Conservation (phyloP, 2,888 invertebrate species). For the Chrysolina oricalcia region DNA sequence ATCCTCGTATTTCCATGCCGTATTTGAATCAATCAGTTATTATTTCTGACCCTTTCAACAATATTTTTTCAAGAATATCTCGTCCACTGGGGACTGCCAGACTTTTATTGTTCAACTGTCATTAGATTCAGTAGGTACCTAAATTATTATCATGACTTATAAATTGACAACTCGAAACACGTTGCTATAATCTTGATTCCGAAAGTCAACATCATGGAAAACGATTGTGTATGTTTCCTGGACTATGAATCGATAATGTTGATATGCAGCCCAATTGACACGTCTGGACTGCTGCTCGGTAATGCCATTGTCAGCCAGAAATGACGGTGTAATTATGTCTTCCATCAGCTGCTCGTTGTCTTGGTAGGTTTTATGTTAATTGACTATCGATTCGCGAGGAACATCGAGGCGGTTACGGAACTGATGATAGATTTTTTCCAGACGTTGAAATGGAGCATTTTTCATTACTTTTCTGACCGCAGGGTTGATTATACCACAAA, state of each 20-base stretch:
- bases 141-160: too few species aligned
- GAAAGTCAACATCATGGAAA: neutral
- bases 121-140: too few species aligned
- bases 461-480: neutral
- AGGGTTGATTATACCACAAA: too few species aligned
- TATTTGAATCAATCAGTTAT: too few species aligned
- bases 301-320: slow-evolving; percentile 38
- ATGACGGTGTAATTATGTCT: slow-evolving; percentile 35
- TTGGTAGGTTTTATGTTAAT: slow-evolving; percentile 35
- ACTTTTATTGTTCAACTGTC: too few species aligned
- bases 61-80: too few species aligned
- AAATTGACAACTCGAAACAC: too few species aligned
- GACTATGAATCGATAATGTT: slow-evolving; percentile 39
- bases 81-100: too few species aligned
- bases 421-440: neutral
- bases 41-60: too few species aligned
- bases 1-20: too few species aligned
- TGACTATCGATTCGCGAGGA: slow-evolving; percentile 27
- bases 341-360: slow-evolving; percentile 33
- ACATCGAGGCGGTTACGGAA: neutral
- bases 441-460: neutral
- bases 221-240: neutral
- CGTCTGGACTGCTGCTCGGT: slow-evolving; percentile 37
- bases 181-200: too few species aligned
- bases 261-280: slow-evolving; percentile 42